Conservation (phyloP, 1,140 invertebrate genomes). For the Popillia japonica region DNA sequence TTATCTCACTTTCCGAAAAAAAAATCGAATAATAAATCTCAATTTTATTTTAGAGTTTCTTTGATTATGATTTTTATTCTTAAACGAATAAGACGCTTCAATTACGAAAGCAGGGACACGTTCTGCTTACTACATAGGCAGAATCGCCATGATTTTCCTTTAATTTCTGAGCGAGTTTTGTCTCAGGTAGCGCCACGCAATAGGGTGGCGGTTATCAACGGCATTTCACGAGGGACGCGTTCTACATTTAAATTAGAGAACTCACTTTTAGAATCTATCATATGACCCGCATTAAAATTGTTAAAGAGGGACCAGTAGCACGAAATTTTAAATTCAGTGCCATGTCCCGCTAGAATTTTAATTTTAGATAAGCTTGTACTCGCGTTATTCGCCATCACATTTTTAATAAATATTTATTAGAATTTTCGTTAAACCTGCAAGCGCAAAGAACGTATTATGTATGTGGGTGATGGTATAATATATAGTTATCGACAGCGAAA, state of each 20-base stretch:
- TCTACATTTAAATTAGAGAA: neutral
- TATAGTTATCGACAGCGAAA: neutral
- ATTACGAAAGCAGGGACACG: neutral
- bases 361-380: neutral
- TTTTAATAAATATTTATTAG: conserved; percentile 7
- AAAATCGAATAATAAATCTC: neutral
- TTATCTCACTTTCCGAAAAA: no score
- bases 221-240: neutral
- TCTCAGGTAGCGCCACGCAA: neutral
- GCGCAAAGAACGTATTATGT: neutral
- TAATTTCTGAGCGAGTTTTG: neutral
- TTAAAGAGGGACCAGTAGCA: neutral
- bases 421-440: neutral
- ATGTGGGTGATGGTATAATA: neutral
- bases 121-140: neutral
- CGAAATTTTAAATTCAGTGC: neutral
- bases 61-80: neutral
- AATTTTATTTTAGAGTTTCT: neutral
- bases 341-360: neutral
- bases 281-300: neutral
- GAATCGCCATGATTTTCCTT: neutral
- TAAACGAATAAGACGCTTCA: neutral
- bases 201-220: neutral
- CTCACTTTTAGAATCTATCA: neutral
- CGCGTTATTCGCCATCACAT: neutral